Evolutionary conservation across 2,113 vertebrate genomes (phyloP).

Genomic region (Atherinomorus stipes): DNA sequence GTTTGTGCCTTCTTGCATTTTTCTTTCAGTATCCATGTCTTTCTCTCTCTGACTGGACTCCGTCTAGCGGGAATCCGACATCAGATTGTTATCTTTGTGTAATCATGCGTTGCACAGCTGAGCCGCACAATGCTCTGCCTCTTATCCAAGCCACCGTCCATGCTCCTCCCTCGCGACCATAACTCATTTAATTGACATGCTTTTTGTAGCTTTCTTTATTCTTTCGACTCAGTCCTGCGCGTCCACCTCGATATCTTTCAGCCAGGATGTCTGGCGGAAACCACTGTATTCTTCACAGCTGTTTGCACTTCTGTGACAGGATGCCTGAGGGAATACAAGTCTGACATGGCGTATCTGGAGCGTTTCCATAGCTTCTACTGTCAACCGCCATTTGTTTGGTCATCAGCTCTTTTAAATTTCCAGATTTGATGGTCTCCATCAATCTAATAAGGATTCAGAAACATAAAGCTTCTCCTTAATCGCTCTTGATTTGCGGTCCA

Average conservation of each 20-base stretch:
- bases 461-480: slow-evolving; percentile 6
- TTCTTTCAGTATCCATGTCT: slow-evolving; percentile 6
- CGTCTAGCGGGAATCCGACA: slow-evolving; percentile 45
- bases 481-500: not conserved
- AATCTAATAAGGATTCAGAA: slow-evolving; percentile 12
- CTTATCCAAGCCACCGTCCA: slow-evolving; percentile 12
- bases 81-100: slow-evolving; percentile 76
- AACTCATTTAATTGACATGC: slow-evolving; percentile 50
- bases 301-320: slow-evolving; percentile 18
- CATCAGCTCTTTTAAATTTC: slow-evolving; percentile 29
- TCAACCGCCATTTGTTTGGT: slow-evolving; percentile 29
- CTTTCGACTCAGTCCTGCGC: slow-evolving; percentile 4
- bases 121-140: slow-evolving; percentile 52
- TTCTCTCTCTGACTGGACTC: slow-evolving; percentile 29
- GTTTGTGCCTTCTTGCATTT: slow-evolving; percentile 27
- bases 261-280: slow-evolving; percentile 11
- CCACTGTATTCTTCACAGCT: slow-evolving; percentile 16
- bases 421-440: not conserved
- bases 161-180: slow-evolving; percentile 26
- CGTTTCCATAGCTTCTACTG: slow-evolving; percentile 35
- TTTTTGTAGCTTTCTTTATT: slow-evolving; percentile 24
- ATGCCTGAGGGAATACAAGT: slow-evolving; percentile 9
- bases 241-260: slow-evolving; percentile 6
- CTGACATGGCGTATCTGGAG: slow-evolving; percentile 15
- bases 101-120: slow-evolving; percentile 71